These are phyloP conservation scores for Euplexia lucipara DNA, from an alignment of 2,888 invertebrate genomes.

Conservation along the genomic window DNA sequence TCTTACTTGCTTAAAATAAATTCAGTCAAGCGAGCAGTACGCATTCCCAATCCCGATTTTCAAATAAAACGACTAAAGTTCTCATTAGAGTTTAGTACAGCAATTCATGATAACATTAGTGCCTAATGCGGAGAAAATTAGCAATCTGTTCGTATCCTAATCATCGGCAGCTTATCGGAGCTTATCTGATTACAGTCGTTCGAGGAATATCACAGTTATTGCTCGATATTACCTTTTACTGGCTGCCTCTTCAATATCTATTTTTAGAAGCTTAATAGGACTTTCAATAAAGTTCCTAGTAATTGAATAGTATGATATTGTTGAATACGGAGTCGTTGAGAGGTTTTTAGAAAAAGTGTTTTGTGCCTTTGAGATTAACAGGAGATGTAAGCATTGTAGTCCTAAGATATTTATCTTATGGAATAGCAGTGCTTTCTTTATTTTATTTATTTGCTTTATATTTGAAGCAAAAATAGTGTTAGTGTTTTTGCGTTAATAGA, in stretches of 20 bases:
- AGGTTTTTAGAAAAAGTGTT: neutral
- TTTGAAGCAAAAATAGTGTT: slow-evolving; percentile 2
- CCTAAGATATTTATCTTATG: neutral
- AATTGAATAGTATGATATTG: neutral
- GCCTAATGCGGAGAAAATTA: slow-evolving; percentile 19
- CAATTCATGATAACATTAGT: slow-evolving; percentile 23
- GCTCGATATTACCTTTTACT: slow-evolving; percentile 17
- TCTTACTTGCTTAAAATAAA: neutral
- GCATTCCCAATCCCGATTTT: slow-evolving; percentile 1
- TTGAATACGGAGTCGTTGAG: neutral
- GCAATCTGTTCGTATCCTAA: slow-evolving; percentile 18
- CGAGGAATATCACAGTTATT: slow-evolving; percentile 35
- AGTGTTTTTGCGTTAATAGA: neutral
- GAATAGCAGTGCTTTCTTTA: neutral
- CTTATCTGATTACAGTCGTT: slow-evolving; percentile 28
- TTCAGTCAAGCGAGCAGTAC: neutral
- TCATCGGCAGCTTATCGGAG: slow-evolving; percentile 29
- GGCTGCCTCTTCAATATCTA: slow-evolving; percentile 6
- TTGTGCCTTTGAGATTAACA: neutral
- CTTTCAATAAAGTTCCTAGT: slow-evolving; percentile 5
- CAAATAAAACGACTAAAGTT: neutral
- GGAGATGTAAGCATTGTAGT: neutral
- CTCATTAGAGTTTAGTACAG: slow-evolving; percentile 6
- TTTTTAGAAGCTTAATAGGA: slow-evolving; percentile 13
- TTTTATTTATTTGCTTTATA: neutral